A percentile compares a stretch with the other conserved stretches of the same genome.
Conservation (phyloP, 2,113 vertebrate genomes). For the Neolamprologus kungweensis region DNA sequence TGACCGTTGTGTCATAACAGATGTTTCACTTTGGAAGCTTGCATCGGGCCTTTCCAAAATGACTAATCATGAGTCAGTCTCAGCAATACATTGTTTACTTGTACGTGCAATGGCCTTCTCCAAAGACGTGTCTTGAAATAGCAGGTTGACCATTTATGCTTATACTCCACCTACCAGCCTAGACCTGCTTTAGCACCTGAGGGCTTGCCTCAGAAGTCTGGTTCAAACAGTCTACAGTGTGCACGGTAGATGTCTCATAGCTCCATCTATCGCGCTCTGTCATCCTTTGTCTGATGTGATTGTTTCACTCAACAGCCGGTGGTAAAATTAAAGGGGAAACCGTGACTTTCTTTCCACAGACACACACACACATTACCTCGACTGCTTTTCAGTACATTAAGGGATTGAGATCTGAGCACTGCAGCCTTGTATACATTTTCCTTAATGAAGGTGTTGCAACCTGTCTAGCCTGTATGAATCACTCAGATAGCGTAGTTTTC, state of each 20-base stretch:
- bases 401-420: neutral
- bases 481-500: neutral
- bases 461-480: conserved; percentile 25
- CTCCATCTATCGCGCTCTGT: neutral
- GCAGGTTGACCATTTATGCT: conserved; percentile 34
- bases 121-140: conserved; percentile 8
- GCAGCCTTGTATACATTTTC: neutral
- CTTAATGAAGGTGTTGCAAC: conserved; percentile 11
- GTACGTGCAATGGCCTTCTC: neutral
- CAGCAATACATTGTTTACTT: conserved; percentile 1
- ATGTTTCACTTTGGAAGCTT: conserved; percentile 32
- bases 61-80: conserved; percentile 41
- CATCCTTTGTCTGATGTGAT: neutral
- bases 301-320: conserved; percentile 27
- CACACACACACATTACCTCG: neutral
- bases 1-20: conserved; percentile 22
- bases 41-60: conserved; percentile 3
- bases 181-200: conserved; percentile 31
- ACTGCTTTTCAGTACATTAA: neutral
- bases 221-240: neutral
- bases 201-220: conserved; percentile 2
- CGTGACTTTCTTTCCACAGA: neutral
- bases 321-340: conserved; percentile 26
- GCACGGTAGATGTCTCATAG: neutral
- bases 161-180: conserved; percentile 16